Percentiles rank a stretch among this genome's conserved stretches.
Conservation (phyloP, 2,888 invertebrate genomes). For the Merodon equestris region DNA sequence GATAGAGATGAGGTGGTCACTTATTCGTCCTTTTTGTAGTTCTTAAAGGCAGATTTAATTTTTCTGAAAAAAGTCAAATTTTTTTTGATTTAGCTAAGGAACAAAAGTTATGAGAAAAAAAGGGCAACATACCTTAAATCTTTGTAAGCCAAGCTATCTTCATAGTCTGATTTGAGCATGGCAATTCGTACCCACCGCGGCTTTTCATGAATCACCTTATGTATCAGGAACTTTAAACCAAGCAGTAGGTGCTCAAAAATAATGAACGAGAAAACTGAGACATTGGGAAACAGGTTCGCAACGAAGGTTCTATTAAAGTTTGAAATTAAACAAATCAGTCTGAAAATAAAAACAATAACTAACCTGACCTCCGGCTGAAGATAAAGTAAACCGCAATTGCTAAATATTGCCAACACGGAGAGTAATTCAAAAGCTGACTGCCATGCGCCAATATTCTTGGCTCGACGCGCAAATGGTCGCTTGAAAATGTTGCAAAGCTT, state of each 20-base stretch:
- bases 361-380: constrained; percentile 83
- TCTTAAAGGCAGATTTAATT: constrained; percentile 74
- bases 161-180: constrained; percentile 82
- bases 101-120: neutral
- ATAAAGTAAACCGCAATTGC: constrained; percentile 86
- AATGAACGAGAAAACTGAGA: constrained; percentile 81
- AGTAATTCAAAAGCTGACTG: constrained; percentile 81
- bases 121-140: constrained; percentile 73
- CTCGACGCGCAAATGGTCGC: constrained; percentile 83
- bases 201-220: constrained; percentile 85
- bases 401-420: constrained; percentile 85
- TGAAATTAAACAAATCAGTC: too few relatives aligned
- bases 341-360: constrained; percentile 34
- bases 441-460: constrained; percentile 88
- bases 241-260: constrained; percentile 85
- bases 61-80: too few relatives aligned
- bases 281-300: constrained; percentile 74
- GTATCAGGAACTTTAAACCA: constrained; percentile 83
- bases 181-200: constrained; percentile 84
- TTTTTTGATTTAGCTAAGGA: too few relatives aligned
- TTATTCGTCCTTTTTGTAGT: constrained; percentile 70
- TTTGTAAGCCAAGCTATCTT: constrained; percentile 83
- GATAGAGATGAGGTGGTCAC: constrained; percentile 7
- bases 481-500: constrained; percentile 84
- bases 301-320: constrained; percentile 75